Conservation (phyloP, 1,140 invertebrate species). For the Paracyclopina nana region DNA sequence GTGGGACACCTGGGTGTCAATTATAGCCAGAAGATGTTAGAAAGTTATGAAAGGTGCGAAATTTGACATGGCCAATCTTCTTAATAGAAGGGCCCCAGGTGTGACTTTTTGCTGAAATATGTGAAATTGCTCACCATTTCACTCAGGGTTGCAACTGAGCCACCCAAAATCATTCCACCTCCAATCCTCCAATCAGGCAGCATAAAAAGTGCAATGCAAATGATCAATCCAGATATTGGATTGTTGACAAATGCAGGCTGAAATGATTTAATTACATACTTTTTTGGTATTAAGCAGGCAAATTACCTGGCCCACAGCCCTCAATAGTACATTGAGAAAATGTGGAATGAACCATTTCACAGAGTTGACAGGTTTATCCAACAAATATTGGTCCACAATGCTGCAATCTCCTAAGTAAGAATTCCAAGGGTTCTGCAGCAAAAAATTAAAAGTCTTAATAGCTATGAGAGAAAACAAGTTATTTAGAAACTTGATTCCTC, state of each 20-base stretch:
- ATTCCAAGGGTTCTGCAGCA: conserved; percentile 1
- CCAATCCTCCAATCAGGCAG: background rate
- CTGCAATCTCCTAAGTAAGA: background rate
- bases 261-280: background rate
- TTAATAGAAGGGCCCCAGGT: too few species aligned
- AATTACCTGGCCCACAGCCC: conserved; percentile 1
- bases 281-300: background rate
- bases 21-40: too few species aligned
- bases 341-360: background rate
- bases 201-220: background rate
- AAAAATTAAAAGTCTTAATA: too few species aligned
- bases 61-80: too few species aligned
- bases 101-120: too few species aligned
- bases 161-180: background rate
- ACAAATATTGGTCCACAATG: background rate
- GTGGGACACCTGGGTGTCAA: too few species aligned
- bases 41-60: too few species aligned
- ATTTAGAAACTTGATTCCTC: too few species aligned
- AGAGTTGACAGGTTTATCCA: background rate
- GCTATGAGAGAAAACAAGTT: too few species aligned
- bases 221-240: background rate
- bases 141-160: background rate
- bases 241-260: conserved; percentile 3
- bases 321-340: background rate
- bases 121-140: background rate